These are phyloP conservation scores for Piprites chloris DNA, from an alignment of 2,113 vertebrate species.

Conservation along the genomic window DNA sequence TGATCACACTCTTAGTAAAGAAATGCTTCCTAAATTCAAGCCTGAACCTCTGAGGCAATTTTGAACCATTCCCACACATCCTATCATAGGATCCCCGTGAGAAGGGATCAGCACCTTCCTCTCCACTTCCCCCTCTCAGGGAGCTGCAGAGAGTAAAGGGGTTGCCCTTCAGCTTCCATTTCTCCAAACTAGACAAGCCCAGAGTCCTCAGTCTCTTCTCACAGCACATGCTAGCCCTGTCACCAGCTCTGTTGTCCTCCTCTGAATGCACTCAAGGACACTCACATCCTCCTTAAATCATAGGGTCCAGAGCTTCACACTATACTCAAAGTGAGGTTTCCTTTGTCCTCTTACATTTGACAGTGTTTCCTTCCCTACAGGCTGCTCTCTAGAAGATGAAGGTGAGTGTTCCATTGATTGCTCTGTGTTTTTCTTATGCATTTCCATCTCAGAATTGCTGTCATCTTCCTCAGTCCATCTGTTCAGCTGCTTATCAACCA, in stretches of 20 bases:
- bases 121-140: background rate
- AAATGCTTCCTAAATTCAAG: background rate
- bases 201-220: background rate
- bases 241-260: background rate
- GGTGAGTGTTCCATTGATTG: background rate
- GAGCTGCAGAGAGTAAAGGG: background rate
- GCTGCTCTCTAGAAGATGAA: slow-evolving; percentile 73
- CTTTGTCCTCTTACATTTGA: slow-evolving; percentile 53
- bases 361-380: slow-evolving; percentile 81
- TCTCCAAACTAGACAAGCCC: background rate
- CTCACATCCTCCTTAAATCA: background rate
- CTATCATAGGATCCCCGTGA: background rate
- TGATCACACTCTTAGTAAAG: background rate
- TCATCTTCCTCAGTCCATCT: slow-evolving; percentile 77
- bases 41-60: background rate
- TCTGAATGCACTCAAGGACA: background rate
- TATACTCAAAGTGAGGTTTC: background rate
- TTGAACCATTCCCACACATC: background rate
- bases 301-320: background rate
- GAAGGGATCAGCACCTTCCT: background rate
- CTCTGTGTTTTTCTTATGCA: background rate
- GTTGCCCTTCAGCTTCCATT: background rate
- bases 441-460: background rate
- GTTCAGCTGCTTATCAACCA: slow-evolving; percentile 67
- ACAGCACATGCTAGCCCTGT: background rate